Evolutionary conservation across 2,797 vertebrate genomes (phyloP), one percentile per base, ranked within the genome.

Genomic region (Tragopan temminckii): DNA sequence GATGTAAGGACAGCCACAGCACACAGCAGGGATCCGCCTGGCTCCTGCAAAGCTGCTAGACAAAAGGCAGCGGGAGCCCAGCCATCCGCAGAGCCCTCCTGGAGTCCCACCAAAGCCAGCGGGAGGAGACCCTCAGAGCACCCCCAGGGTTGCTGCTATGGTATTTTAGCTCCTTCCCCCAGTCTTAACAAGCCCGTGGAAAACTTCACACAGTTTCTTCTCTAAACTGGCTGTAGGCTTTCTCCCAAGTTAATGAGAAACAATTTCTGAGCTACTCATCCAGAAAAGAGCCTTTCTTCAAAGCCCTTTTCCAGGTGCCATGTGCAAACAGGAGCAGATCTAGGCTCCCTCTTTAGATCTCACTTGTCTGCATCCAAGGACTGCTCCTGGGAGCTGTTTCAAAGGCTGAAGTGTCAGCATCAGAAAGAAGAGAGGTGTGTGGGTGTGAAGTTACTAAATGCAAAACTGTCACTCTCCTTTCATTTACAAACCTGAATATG

Each of bases 401-500:
- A 97, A 98, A 97, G 93, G 94, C 96, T 97, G 85, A 95, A 95
- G 94, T 97, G 95, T 97, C 97, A 97, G 95, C 96, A 96, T 89
- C 90, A 94, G 97, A 96, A 94, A 92, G 92, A 93, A 95, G 87
- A 96, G 94, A 97, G 93, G 93, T 93, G 92, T 75, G 97, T 98
- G 96, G 95, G 97, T 90, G 95, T 94, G 91, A 94, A 95, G 96
- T 93, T 97, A 96, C 97, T 97, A 97, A 97, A 97, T 96, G 96
- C 95, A 97, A 97, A 97, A 93, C 96, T 97, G 96, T 97, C 97
- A 97, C 71, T 96, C 95, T 96, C 94, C 94, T 97, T 97, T 97
- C 97, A 95, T 95, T 97, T 98, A 96, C 96, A 97, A 95, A 85
- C 88, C 95, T 95, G 94, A 97, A 97, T 98, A 97, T 97, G 96